These are phyloP conservation scores for Sarcophaga subvicina DNA, from an alignment of 2,888 invertebrate genomes.

Conservation along the genomic window DNA sequence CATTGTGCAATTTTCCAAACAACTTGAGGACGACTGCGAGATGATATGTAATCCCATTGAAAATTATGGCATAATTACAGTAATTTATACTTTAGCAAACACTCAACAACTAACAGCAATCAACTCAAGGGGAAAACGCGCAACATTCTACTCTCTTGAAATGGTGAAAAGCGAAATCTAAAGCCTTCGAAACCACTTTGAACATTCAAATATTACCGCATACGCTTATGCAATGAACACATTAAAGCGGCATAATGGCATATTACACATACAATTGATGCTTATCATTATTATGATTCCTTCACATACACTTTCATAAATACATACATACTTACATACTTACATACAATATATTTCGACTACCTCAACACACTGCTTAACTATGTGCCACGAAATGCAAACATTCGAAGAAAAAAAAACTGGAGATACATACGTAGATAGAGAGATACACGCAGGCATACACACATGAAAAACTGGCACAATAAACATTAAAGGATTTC, in stretches of 20 bases:
- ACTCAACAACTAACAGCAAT: conserved; percentile 43
- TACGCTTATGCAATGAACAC: conserved; percentile 10
- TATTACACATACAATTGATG: conserved; percentile 44
- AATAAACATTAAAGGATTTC: conserved; percentile 36
- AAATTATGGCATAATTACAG: conserved; percentile 76
- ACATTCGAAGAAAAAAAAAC: background rate
- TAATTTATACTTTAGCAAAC: conserved; percentile 67
- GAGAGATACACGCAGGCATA: background rate
- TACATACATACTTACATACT: too few species aligned
- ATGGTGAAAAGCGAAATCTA: conserved; percentile 48
- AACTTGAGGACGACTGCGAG: background rate
- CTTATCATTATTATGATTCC: conserved; percentile 34
- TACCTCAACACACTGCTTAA: background rate
- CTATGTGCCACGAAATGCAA: background rate
- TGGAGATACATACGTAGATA: background rate
- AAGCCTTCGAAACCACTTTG: conserved; percentile 35
- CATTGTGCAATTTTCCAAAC: background rate
- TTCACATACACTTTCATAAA: background rate
- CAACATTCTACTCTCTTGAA: background rate
- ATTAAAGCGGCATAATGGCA: conserved; percentile 6
- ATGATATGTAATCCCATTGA: conserved; percentile 38
- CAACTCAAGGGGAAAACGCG: conserved; percentile 51
- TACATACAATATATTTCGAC: too few species aligned
- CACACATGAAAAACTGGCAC: conserved; percentile 19
- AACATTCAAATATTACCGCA: conserved; percentile 42